Evolutionary conservation across 1,140 invertebrate genomes (phyloP), one percentile per base, ranked within the genome.

Genomic region (Whitmania pigra): DNA sequence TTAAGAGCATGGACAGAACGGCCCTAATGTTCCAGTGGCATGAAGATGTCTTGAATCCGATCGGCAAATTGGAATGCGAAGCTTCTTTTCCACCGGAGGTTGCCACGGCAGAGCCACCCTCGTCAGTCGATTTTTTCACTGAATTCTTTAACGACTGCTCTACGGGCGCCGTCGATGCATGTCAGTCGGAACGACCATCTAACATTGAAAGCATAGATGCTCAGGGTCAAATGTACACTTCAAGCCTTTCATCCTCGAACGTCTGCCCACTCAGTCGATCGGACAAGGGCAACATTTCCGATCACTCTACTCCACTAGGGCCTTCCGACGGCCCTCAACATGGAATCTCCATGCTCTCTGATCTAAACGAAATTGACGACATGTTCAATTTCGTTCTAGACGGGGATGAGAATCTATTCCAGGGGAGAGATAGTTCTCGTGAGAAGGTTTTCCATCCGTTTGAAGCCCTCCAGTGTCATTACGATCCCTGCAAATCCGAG

Each of bases 141-240:
- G 57, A 63, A 63, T 63, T 63, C 57, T 63, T 63, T 15, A 22
- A 63, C 22, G 57, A 63, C 29, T 63, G 57, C 18, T 63, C 57
- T 11, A 1, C 22, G 20, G 57, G 43, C 43, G 43, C 43, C 43
- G 43, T 49, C 43, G 43, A 49, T 49, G 43, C 13, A 2, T 63
- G 57, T 17, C 22, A 31, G 57, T 63, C 22, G 4, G 22, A 63
- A 63, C 7, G 11, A 22, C 11, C 22, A 20, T 0, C 22, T 11
- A 25, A 25, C 29, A 63, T 13, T 63, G 22, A 31, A 31, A 63
- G 57, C 57, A 63, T 63, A 6, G 57, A 25, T 63, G 22, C 29
- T 63, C 22, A 17, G 22, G 29, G 57, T 18, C 57, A 63, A 0
- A 63, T 63, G 4, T 22, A 63, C 29, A 31, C 22, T 22, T 63